Conservation (phyloP, 2,113 vertebrate species). For the Agapornis roseicollis region DNA sequence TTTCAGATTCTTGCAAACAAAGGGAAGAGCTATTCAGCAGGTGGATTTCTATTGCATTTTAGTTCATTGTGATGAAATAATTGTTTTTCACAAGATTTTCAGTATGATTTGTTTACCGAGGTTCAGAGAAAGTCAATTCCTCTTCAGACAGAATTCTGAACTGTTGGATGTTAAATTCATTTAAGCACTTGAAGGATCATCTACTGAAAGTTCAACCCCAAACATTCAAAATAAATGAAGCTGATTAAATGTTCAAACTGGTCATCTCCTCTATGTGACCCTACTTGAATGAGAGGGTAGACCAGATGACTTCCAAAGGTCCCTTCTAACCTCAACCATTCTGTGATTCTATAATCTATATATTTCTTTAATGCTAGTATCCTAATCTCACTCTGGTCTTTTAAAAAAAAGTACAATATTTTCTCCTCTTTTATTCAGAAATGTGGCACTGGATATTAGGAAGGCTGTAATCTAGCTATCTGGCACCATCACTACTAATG, state of each 20-base stretch:
- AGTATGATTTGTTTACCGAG: neutral
- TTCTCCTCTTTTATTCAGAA: neutral
- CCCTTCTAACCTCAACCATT: neutral
- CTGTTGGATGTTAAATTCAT: neutral
- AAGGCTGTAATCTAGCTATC: neutral
- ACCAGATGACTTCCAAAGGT: neutral
- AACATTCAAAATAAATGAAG: neutral
- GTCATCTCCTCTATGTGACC: neutral
- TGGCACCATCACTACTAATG: neutral
- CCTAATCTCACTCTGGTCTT: neutral
- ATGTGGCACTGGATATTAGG: neutral
- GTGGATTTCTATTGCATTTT: neutral
- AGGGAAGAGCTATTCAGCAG: neutral
- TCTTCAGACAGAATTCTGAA: neutral
- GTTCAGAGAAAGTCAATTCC: neutral
- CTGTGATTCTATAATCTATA: neutral
- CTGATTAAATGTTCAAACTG: neutral
- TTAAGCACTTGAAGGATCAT: neutral
- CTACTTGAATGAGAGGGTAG: neutral
- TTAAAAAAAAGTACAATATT: neutral
- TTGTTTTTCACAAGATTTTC: neutral
- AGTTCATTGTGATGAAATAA: neutral
- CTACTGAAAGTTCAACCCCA: neutral
- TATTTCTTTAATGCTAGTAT: neutral
- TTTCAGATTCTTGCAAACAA: neutral